Percentiles rank a stretch among this genome's conserved stretches.
Conservation (phyloP, 2,113 vertebrate species). For the Merops nubicus region DNA sequence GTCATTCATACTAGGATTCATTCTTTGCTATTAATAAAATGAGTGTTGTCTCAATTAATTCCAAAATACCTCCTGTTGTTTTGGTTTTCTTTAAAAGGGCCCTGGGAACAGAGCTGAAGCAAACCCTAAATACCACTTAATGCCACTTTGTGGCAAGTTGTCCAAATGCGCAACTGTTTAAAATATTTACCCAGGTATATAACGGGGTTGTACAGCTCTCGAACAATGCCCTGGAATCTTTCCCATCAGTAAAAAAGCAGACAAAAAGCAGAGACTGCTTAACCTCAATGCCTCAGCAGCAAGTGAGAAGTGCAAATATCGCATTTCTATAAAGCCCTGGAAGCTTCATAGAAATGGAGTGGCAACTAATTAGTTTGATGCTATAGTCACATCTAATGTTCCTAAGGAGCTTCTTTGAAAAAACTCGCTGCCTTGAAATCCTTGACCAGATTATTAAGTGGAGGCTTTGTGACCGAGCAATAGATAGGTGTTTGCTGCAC, state of each 20-base stretch:
- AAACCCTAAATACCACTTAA: constrained; percentile 46
- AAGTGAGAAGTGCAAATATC: constrained; percentile 64
- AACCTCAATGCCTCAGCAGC: constrained; percentile 43
- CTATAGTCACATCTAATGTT: constrained; percentile 60
- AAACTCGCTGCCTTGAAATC: constrained; percentile 60
- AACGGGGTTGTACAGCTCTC: not conserved
- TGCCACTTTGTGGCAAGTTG: constrained; percentile 53
- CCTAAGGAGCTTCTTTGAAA: constrained; percentile 66
- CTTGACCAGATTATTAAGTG: constrained; percentile 61
- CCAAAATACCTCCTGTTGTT: constrained; percentile 27
- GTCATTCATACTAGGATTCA: not conserved
- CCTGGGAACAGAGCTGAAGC: constrained; percentile 38
- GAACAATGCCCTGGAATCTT: constrained; percentile 31
- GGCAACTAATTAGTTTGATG: constrained; percentile 72
- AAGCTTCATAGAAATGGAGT: constrained; percentile 53
- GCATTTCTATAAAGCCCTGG: constrained; percentile 37
- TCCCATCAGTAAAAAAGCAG: constrained; percentile 23
- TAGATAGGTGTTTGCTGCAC: constrained; percentile 78
- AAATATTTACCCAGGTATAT: constrained; percentile 63
- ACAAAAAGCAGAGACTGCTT: constrained; percentile 51
- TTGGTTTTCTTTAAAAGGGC: constrained; percentile 23
- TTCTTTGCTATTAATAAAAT: not conserved
- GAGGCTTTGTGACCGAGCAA: constrained; percentile 33
- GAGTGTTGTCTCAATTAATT: constrained; percentile 8
- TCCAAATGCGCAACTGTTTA: constrained; percentile 64